Conservation (phyloP, 2,888 invertebrate genomes). For the Amphimallon solstitiale region DNA sequence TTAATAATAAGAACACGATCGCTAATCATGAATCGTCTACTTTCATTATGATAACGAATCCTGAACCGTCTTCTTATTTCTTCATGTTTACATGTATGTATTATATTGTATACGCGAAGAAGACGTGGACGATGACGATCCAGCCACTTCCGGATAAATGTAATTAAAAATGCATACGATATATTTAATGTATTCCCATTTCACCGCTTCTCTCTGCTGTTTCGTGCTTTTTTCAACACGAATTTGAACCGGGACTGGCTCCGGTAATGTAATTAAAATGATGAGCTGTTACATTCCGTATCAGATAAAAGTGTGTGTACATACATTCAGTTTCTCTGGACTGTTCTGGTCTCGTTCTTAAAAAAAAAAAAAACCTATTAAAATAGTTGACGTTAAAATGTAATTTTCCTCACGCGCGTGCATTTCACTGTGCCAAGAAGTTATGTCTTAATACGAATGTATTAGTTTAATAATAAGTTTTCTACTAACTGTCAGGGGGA, state of each 20-base stretch:
- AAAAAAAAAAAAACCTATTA: slow-evolving; percentile 8
- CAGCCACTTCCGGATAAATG: slow-evolving; percentile 23
- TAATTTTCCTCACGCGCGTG: neutral
- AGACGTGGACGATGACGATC: neutral
- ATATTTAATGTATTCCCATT: neutral
- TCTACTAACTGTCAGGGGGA: too few species aligned
- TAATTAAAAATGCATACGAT: slow-evolving; percentile 31
- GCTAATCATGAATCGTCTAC: slow-evolving; percentile 17
- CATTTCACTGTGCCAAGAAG: too few species aligned
- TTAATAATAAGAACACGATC: slow-evolving; percentile 23
- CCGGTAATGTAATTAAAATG: slow-evolving; percentile 37
- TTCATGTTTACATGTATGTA: too few species aligned
- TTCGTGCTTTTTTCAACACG: slow-evolving; percentile 13
- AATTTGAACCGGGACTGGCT: slow-evolving; percentile 6
- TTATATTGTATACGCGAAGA: too few species aligned
- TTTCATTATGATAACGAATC: too few species aligned
- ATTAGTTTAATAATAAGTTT: too few species aligned
- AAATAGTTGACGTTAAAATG: slow-evolving; percentile 7
- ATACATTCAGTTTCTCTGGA: neutral
- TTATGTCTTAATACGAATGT: too few species aligned
- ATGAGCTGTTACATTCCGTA: slow-evolving; percentile 38
- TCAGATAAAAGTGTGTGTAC: slow-evolving; percentile 29
- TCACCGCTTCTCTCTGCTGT: neutral
- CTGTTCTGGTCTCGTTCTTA: neutral
- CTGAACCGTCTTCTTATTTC: neutral